These are phyloP conservation scores for Zygogramma bicolorata DNA, from an alignment of 2,888 invertebrate genomes.

Conservation along the genomic window DNA sequence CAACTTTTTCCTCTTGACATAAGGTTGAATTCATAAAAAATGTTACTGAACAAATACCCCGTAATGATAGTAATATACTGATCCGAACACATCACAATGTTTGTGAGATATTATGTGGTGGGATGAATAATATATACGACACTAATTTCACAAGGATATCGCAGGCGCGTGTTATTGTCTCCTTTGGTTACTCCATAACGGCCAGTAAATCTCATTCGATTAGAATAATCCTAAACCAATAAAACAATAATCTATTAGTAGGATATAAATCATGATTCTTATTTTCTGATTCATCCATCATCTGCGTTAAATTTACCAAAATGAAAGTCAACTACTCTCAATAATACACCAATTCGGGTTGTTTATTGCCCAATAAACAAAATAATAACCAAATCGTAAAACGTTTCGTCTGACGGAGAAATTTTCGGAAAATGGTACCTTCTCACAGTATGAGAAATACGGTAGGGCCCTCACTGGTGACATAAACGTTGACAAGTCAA, in stretches of 20 bases:
- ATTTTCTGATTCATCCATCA: constrained; percentile 19
- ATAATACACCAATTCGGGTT: constrained; percentile 20
- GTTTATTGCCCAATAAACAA: constrained; percentile 37
- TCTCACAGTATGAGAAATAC: constrained; percentile 19
- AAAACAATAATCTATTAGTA: constrained; percentile 10
- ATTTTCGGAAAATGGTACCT: constrained; percentile 9
- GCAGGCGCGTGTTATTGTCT: not conserved
- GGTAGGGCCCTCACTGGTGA: constrained; percentile 20
- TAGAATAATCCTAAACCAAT: not conserved
- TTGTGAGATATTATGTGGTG: too few species aligned
- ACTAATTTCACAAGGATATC: too few species aligned
- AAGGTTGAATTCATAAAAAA: too few species aligned
- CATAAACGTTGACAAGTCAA: constrained; percentile 42
- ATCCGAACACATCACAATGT: too few species aligned
- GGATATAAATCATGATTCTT: constrained; percentile 21
- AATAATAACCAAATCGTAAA: constrained; percentile 18
- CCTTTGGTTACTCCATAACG: not conserved
- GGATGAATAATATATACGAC: too few species aligned
- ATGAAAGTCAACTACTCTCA: constrained; percentile 33
- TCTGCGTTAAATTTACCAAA: constrained; percentile 35
- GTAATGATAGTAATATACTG: too few species aligned
- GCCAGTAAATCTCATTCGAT: not conserved
- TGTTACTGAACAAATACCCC: too few species aligned
- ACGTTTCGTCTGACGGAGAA: not conserved
- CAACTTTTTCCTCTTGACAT: too few species aligned